These are phyloP conservation scores for Dicyrtomina minuta DNA, from an alignment of 2,888 invertebrate genomes.

Conservation along the genomic window DNA sequence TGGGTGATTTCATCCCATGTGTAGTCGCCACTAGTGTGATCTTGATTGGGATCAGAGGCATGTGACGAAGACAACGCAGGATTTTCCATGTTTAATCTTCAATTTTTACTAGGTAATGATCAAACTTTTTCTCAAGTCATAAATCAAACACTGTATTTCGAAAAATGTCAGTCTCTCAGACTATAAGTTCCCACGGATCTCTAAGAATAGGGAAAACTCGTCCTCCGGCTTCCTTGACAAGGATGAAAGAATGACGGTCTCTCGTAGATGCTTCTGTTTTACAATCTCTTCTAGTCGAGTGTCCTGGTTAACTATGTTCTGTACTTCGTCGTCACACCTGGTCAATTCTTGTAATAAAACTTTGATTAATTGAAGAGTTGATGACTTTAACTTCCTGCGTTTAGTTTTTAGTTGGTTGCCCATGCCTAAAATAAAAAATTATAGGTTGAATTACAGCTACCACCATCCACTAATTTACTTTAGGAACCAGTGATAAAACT, in stretches of 20 bases:
- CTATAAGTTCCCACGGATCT: neutral
- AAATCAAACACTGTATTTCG: too few relatives aligned
- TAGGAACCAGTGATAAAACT: too few relatives aligned
- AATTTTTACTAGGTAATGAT: too few relatives aligned
- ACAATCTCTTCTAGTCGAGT: neutral
- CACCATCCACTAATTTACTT: too few relatives aligned
- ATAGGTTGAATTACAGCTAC: too few relatives aligned
- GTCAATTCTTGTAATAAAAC: neutral
- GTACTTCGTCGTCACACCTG: neutral
- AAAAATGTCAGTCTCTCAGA: too few relatives aligned
- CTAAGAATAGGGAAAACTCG: neutral
- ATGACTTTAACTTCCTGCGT: neutral
- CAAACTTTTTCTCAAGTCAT: too few relatives aligned
- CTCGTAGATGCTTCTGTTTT: neutral
- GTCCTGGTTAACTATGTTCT: neutral
- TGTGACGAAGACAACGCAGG: too few relatives aligned
- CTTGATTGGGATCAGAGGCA: neutral
- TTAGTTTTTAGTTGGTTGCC: neutral
- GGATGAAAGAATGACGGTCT: neutral
- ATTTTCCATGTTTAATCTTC: too few relatives aligned
- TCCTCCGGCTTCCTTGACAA: neutral
- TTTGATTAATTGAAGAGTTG: conserved; percentile 6
- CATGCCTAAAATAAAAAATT: too few relatives aligned
- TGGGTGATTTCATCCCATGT: conserved; percentile 12
- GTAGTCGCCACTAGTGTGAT: conserved; percentile 16